Evolutionary conservation across 37 sponge, comb jelly and placozoan genomes (phyloP).

Genomic region (Cliona cf. orientalis): DNA sequence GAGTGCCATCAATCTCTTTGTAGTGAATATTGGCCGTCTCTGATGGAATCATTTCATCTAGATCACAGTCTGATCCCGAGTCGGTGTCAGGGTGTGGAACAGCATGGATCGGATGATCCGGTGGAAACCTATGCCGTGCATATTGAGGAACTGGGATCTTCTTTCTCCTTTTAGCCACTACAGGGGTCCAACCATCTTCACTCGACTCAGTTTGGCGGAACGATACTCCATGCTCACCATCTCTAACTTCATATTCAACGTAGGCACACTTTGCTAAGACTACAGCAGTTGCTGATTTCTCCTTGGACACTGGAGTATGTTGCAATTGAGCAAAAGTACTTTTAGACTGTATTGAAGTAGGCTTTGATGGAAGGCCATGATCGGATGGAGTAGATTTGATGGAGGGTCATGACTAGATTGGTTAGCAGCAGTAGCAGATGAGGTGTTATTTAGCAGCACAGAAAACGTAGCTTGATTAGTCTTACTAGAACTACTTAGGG

Average conservation of each 20-base stretch:
- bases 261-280: neutral
- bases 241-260: neutral
- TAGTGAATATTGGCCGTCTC: no score
- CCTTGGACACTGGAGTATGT: no score
- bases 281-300: no score
- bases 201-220: neutral
- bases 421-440: neutral
- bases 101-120: neutral
- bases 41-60: no score
- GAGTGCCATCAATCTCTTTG: neutral
- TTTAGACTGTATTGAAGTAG: neutral
- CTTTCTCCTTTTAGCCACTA: neutral
- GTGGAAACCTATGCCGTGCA: neutral
- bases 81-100: neutral
- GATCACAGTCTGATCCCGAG: neutral
- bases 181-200: neutral
- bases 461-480: no score
- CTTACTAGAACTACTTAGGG: neutral
- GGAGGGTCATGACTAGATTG: neutral
- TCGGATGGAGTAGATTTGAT: neutral
- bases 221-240: neutral
- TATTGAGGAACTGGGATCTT: neutral
- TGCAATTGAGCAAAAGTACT: neutral
- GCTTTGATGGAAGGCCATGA: neutral
- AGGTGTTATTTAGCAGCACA: no score